A percentile compares a stretch with the other conserved stretches of the same genome.
phyloP scores from a whole-genome alignment of 2,113 vertebrate genomes.

The Pelecanus crispus region DNA sequence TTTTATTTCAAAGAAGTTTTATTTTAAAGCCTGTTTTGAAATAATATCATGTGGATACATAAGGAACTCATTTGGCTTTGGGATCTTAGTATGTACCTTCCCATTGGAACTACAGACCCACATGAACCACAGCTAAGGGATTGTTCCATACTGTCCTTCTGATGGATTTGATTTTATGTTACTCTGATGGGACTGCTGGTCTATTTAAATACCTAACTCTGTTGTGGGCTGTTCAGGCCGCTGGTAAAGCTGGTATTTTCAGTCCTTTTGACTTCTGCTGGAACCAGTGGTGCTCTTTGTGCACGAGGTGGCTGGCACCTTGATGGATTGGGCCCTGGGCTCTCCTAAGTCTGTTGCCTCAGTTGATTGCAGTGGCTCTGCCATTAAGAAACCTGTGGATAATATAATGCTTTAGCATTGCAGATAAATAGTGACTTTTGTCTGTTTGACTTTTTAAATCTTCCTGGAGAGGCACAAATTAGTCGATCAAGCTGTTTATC shows the following conservation, averaged over 20 bases:
- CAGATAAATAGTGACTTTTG: neutral
- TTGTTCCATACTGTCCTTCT: fast-evolving
- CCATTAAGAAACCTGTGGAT: neutral
- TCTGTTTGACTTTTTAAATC: neutral
- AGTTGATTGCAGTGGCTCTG: neutral
- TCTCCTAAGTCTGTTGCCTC: neutral
- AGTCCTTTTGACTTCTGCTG: neutral
- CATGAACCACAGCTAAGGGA: neutral
- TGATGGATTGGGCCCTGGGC: neutral
- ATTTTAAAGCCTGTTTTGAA: slow-evolving; percentile 21
- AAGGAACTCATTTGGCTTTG: slow-evolving; percentile 47
- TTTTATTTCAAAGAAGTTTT: slow-evolving; percentile 28
- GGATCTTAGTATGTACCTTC: slow-evolving; percentile 12
- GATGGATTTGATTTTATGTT: neutral
- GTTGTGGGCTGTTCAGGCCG: neutral
- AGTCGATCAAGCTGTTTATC: neutral
- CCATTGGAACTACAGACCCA: neutral
- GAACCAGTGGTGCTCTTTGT: neutral
- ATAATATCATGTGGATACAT: neutral
- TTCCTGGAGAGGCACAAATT: neutral
- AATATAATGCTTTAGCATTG: neutral
- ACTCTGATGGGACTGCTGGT: neutral
- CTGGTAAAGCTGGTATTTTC: neutral
- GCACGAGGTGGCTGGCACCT: neutral
- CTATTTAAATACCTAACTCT: neutral